A percentile compares a stretch with the other conserved stretches of the same genome.
Evolutionary conservation across 1,140 invertebrate species (phyloP).

Genomic region (Ceratitis capitata): DNA sequence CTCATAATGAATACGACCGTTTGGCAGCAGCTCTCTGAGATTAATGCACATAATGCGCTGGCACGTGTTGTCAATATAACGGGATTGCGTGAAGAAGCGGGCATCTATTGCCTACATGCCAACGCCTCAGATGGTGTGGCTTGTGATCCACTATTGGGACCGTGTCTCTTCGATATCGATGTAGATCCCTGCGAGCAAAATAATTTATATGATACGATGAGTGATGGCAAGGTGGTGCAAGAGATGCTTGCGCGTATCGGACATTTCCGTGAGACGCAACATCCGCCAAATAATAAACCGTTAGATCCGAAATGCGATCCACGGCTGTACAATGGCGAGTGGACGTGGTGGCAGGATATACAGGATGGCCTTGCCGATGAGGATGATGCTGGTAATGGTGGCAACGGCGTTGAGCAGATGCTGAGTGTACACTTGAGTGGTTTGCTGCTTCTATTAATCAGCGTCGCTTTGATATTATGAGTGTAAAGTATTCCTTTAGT

Average conservation of each 20-base stretch:
- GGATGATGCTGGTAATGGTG: background rate
- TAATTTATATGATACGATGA: slow-evolving; percentile 70
- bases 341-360: slow-evolving; percentile 60
- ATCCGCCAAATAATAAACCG: slow-evolving; percentile 51
- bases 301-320: slow-evolving; percentile 50
- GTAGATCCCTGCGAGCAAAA: slow-evolving; percentile 82
- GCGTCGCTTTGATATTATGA: background rate
- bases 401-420: background rate
- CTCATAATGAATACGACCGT: slow-evolving; percentile 66
- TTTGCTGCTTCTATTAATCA: background rate
- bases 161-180: slow-evolving; percentile 80
- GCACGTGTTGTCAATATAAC: slow-evolving; percentile 45
- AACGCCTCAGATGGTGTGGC: background rate
- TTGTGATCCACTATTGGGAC: slow-evolving; percentile 65
- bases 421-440: background rate
- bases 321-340: slow-evolving; percentile 49
- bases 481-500: background rate
- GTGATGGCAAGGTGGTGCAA: slow-evolving; percentile 45
- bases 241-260: slow-evolving; percentile 48
- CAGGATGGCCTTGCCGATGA: background rate
- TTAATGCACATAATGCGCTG: slow-evolving; percentile 12
- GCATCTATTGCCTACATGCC: slow-evolving; percentile 58
- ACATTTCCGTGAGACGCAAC: slow-evolving; percentile 47
- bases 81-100: slow-evolving; percentile 65
- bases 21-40: slow-evolving; percentile 56